Evolutionary conservation across 2,888 invertebrate genomes (phyloP).

Genomic region (Steinernema carpocapsae): DNA sequence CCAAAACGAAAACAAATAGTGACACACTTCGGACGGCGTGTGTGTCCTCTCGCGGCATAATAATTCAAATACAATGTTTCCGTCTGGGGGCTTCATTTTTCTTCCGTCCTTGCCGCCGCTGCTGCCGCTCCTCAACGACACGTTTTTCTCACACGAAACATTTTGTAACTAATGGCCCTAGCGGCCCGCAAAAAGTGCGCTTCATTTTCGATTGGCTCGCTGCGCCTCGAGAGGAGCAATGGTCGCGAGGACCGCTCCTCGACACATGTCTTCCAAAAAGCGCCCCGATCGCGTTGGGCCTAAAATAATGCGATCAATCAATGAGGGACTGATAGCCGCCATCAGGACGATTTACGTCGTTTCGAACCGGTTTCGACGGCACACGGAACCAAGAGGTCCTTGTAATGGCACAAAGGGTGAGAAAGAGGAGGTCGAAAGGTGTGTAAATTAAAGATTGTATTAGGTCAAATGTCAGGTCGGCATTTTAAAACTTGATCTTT

Average conservation of each 20-base stretch:
- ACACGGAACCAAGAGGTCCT: neutral
- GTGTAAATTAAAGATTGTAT: neutral
- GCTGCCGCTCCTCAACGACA: neutral
- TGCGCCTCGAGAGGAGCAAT: neutral
- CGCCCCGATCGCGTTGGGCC: conserved; percentile 17
- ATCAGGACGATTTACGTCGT: conserved; percentile 10
- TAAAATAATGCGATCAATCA: conserved; percentile 27
- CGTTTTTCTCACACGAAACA: conserved; percentile 32
- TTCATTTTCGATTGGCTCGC: neutral
- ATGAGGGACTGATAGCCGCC: conserved; percentile 12
- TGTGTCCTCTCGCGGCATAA: neutral
- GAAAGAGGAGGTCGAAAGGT: neutral
- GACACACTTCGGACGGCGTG: neutral
- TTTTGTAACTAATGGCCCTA: conserved; percentile 27
- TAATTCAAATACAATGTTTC: conserved; percentile 30
- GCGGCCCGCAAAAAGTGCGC: conserved; percentile 22
- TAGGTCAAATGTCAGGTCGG: neutral
- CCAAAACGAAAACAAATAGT: conserved; percentile 5
- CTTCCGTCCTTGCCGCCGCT: neutral
- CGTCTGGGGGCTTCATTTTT: neutral
- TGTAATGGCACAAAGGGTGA: neutral
- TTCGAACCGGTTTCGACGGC: neutral
- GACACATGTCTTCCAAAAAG: conserved; percentile 28
- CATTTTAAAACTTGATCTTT: neutral
- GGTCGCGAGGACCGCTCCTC: neutral